Percentiles rank a stretch among this genome's conserved stretches.
phyloP scores from a whole-genome alignment of 1,140 invertebrate genomes.

The Magallana ariakensis region DNA sequence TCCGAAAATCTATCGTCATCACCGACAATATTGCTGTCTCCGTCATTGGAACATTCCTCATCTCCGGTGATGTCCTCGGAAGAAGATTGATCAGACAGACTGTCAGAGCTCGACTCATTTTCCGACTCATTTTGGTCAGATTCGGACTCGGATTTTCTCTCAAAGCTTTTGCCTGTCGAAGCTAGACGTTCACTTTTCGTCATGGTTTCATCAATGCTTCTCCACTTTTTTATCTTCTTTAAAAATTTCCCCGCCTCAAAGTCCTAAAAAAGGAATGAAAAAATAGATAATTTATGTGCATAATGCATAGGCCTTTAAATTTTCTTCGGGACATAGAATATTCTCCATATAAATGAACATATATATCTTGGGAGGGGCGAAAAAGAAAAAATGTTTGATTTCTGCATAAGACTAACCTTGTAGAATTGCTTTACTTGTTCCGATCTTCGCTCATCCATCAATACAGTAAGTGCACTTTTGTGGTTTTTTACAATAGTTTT shows the following conservation, averaged over 20 bases:
- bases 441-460: not conserved
- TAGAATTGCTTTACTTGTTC: constrained; percentile 8
- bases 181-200: constrained; percentile 10
- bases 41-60: not conserved
- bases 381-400: not conserved
- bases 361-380: too few species aligned
- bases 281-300: too few species aligned
- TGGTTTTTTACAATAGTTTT: not conserved
- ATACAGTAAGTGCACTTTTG: not conserved
- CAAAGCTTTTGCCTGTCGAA: constrained; percentile 15
- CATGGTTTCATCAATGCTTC: constrained; percentile 10
- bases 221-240: not conserved
- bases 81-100: not conserved
- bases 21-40: not conserved
- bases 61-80: not conserved
- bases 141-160: not conserved
- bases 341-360: too few species aligned
- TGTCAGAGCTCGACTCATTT: not conserved
- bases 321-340: too few species aligned
- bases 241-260: constrained; percentile 3
- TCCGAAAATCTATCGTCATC: not conserved
- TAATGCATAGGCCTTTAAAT: not conserved
- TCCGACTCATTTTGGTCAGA: not conserved
- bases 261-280: not conserved
- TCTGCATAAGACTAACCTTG: not conserved